Base-by-base conservation (phyloP, 2,888 invertebrate species). In the Cataglyphis cursor region DNA sequence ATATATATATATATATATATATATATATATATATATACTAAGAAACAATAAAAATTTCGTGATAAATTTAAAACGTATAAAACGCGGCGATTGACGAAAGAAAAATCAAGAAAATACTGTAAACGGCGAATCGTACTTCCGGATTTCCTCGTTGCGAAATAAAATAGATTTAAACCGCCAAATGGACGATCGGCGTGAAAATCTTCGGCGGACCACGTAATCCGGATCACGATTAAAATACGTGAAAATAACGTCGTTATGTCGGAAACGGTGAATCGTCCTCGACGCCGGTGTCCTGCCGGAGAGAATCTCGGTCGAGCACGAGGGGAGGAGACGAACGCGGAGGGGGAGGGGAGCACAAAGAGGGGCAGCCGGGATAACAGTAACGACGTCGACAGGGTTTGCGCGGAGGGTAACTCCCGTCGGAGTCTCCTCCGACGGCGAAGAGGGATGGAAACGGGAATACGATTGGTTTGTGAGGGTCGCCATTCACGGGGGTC, bases 391-490 rank as follows among this genome's bases (percentile, higher is more conserved):
- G 89, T 88, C 90, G 89, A 88, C 88, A 87, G 90, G 90, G 90
- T 90, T 90, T 90, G 85, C 81, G 88, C 88, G 87, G 87, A 90
- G 90, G 90, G 90, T 85, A 88, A 90, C 89, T 86, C 90, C 88
- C 89, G 89, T 86, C 85, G 89, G 89, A 92, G 88, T 90, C 92
- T 92, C 90, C 90, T 86, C 89, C 89, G 85, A 88, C 89, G 81
- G 88, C 90, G 88, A 90, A 94, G 94, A 94, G 94, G 95, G 94
- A 94, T 94, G 94, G 92, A 94, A 94, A 94, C 94, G 94, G 94
- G 94, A 94, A 94, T 94, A 94, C 95, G 95, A 94, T 94, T 95
- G 95, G 95, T 95, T 95, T 94, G 94, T 92, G 92, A 94, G 93
- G 93, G 94, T 94, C 94, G 94, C 95, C 94, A 94, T 94, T 95